These are phyloP conservation scores for Nesidiocoris tenuis DNA, from an alignment of 2,888 invertebrate species.

Conservation along the genomic window DNA sequence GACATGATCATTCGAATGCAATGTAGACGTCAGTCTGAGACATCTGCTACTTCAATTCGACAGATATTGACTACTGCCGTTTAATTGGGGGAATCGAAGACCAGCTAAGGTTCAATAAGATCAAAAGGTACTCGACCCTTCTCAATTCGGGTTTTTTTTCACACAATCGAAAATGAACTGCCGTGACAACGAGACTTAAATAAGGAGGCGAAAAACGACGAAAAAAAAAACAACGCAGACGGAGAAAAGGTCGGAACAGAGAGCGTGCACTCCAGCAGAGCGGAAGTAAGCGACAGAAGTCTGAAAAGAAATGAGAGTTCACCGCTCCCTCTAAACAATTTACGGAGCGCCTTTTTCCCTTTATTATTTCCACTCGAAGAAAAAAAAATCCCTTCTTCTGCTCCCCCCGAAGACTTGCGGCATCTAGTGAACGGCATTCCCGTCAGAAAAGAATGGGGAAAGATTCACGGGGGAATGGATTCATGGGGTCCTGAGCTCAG, in stretches of 20 bases:
- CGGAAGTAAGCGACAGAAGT: constrained; percentile 40
- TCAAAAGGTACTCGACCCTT: not conserved
- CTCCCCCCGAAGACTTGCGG: not conserved
- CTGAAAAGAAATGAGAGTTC: constrained; percentile 41
- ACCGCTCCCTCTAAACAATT: constrained; percentile 42
- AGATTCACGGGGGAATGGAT: not conserved
- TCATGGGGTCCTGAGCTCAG: too few relatives aligned
- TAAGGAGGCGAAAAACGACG: not conserved
- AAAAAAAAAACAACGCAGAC: constrained; percentile 19
- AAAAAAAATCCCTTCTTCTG: not conserved
- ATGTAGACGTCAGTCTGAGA: not conserved
- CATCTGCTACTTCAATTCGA: not conserved
- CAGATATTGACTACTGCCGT: not conserved
- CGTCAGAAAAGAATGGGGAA: not conserved
- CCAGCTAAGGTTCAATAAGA: not conserved
- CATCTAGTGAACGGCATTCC: not conserved
- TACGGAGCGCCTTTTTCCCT: constrained; percentile 34
- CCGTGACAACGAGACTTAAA: constrained; percentile 8
- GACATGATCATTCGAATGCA: not conserved
- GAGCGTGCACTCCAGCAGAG: constrained; percentile 13
- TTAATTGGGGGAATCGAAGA: not conserved
- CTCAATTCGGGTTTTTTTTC: not conserved
- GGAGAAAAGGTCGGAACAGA: not conserved
- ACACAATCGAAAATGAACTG: constrained; percentile 2
- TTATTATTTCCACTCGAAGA: not conserved